Percentiles rank a stretch among this genome's conserved stretches.
Evolutionary conservation across 2,888 invertebrate species (phyloP).

Genomic region (Andrena trimmerana): DNA sequence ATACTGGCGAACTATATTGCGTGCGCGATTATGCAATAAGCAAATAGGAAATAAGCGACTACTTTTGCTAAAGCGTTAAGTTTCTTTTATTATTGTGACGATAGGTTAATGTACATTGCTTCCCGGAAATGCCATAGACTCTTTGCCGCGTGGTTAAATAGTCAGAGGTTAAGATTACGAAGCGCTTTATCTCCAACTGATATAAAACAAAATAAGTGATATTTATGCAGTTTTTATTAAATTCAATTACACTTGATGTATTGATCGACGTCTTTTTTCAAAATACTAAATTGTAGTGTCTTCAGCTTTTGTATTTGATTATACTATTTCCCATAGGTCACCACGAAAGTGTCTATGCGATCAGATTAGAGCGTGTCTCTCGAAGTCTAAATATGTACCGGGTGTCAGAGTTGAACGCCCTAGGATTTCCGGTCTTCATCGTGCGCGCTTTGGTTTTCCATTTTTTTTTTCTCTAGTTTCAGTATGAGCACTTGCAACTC

Average conservation of each 20-base stretch:
- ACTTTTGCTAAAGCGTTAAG: conserved; percentile 65
- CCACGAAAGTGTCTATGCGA: conserved; percentile 62
- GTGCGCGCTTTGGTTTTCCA: conserved; percentile 73
- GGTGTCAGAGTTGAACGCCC: conserved; percentile 82
- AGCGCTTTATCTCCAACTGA: not conserved
- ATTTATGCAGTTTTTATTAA: no score
- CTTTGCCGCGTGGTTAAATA: not conserved
- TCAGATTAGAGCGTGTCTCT: conserved; percentile 78
- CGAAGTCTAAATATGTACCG: conserved; percentile 81
- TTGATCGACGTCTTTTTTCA: not conserved
- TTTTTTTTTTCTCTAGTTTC: conserved; percentile 58
- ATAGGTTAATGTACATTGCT: conserved; percentile 41
- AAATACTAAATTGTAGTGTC: not conserved
- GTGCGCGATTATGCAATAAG: conserved; percentile 70
- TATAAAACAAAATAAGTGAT: not conserved
- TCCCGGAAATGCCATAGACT: conserved; percentile 16
- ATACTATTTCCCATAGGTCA: conserved; percentile 10
- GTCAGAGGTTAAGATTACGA: not conserved
- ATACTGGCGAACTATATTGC: conserved; percentile 54
- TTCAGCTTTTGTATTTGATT: not conserved
- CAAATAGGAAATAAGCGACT: conserved; percentile 71
- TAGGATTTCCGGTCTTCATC: conserved; percentile 82
- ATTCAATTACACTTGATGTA: not conserved
- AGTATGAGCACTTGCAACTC: conserved; percentile 64
- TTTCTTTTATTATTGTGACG: conserved; percentile 46